phyloP scores from a whole-genome alignment of 2,888 invertebrate genomes.

The Leptopilina drosophilae region DNA sequence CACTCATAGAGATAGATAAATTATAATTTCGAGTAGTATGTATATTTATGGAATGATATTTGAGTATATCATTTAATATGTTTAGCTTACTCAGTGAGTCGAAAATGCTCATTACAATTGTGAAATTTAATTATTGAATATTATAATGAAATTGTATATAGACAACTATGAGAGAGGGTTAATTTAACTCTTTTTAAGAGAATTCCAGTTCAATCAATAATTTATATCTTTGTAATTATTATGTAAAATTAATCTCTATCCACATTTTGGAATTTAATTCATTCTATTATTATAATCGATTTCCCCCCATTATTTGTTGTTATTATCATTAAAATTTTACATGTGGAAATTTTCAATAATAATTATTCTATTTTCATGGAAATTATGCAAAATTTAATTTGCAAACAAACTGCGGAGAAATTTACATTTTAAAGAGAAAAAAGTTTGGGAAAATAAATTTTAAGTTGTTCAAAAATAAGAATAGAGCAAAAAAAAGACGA shows the following conservation, averaged over 20 bases:
- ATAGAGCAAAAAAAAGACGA: too few relatives aligned
- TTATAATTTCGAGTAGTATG: background rate
- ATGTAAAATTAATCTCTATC: background rate
- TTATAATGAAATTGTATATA: background rate
- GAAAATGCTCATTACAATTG: conserved; percentile 15
- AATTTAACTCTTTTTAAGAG: conserved; percentile 5
- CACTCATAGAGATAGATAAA: background rate
- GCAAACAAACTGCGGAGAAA: too few relatives aligned
- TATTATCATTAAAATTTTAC: too few relatives aligned
- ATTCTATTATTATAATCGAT: background rate
- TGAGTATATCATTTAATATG: background rate
- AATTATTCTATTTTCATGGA: too few relatives aligned
- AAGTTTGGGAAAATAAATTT: too few relatives aligned
- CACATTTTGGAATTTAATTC: background rate
- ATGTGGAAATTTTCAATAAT: too few relatives aligned
- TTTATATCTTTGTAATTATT: background rate
- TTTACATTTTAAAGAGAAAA: too few relatives aligned
- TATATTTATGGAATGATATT: background rate
- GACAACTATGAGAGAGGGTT: background rate
- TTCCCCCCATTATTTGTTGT: too few relatives aligned
- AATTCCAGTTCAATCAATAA: background rate
- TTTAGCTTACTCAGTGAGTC: background rate
- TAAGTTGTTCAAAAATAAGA: too few relatives aligned
- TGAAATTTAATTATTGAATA: background rate
- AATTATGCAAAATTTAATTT: too few relatives aligned